Evolutionary conservation across 2,888 invertebrate species (phyloP).

Genomic region (Drosophila ustulata): DNA sequence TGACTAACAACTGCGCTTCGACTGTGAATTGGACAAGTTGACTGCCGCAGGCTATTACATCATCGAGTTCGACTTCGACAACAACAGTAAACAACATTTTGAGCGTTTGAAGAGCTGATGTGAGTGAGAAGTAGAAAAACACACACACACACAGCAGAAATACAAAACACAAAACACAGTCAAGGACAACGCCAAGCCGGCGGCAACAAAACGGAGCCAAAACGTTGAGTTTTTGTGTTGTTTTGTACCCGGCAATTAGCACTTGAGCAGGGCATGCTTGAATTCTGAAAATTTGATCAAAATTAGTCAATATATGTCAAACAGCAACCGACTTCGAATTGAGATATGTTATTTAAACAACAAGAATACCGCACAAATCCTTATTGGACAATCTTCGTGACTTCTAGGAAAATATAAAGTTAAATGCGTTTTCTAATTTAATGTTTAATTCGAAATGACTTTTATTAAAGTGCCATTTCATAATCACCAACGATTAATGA

Average conservation of each 20-base stretch:
- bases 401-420: no score
- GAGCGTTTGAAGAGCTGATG: slow-evolving; percentile 4
- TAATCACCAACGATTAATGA: no score
- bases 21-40: slow-evolving; percentile 27
- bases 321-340: no score
- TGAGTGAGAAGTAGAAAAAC: not conserved
- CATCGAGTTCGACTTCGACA: slow-evolving; percentile 25
- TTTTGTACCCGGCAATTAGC: not conserved
- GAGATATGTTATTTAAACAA: no score
- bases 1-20: slow-evolving; percentile 47
- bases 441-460: no score
- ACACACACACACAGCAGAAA: not conserved
- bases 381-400: no score
- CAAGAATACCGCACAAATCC: no score
- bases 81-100: slow-evolving; percentile 34
- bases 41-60: slow-evolving; percentile 50
- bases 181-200: slow-evolving; percentile 66
- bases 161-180: slow-evolving; percentile 13
- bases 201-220: slow-evolving; percentile 40
- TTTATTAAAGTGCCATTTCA: no score
- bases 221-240: slow-evolving; percentile 5
- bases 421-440: no score
- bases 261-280: not conserved
- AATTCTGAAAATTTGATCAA: not conserved
- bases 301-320: no score